Evolutionary conservation across 2,113 vertebrate species (phyloP).

Genomic region (Tympanuchus pallidicinctus): DNA sequence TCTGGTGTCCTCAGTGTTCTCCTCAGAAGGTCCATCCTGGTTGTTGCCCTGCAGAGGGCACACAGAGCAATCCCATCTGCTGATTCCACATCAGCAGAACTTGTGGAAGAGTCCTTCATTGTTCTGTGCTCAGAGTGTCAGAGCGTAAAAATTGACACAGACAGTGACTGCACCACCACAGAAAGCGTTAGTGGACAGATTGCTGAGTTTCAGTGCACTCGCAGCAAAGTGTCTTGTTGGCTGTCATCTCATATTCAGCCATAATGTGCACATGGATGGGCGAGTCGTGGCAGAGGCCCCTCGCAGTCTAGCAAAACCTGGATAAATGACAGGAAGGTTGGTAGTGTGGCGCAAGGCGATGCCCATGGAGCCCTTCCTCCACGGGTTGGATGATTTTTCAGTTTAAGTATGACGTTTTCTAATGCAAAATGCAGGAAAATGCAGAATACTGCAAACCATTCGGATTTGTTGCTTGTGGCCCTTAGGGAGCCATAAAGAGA

Average conservation of each 20-base stretch:
- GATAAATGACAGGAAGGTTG: neutral
- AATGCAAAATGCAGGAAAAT: neutral
- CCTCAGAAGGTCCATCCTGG: neutral
- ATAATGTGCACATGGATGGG: neutral
- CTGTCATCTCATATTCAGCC: neutral
- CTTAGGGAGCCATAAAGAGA: neutral
- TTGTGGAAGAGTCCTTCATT: neutral
- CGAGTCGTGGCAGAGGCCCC: neutral
- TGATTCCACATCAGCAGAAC: neutral
- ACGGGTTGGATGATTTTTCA: neutral
- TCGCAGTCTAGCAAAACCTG: neutral
- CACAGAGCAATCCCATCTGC: rapidly evolving
- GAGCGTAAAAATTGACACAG: neutral
- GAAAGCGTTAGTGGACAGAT: neutral
- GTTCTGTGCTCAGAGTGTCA: rapidly evolving
- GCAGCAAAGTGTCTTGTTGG: neutral
- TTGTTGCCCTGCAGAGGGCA: neutral
- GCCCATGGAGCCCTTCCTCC: neutral
- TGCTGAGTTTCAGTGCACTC: neutral
- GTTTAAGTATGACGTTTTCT: neutral
- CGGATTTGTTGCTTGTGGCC: neutral
- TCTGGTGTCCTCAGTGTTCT: neutral
- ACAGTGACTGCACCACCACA: neutral
- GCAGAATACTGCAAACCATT: neutral
- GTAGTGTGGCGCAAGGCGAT: neutral